Base-by-base conservation (phyloP, 2,888 invertebrate genomes). In the Argyresthia goedartella region DNA sequence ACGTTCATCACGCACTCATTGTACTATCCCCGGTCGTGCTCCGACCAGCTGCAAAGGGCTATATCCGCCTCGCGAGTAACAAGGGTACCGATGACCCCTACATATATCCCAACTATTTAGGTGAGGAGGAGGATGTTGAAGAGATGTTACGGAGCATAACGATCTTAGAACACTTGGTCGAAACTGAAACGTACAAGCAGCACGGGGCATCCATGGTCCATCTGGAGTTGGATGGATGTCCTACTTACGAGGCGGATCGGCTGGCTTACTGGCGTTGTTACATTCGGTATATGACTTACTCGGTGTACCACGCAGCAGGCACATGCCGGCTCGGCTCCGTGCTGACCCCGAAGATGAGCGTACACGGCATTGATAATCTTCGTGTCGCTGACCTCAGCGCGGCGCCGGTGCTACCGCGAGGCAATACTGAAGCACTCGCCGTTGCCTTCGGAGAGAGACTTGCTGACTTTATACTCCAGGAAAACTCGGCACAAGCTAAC, bases 391-490 rank as follows among this genome's bases (percentile, higher is more conserved):
- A 80, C 61, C 62, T 66, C 14, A 59, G 69, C 52, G 71, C 56
- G 52, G 44, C 74, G 56, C 76, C 75, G 1, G 16, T 25, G 1
- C 55, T 65, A 39, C 69, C 71, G 35, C 65, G 71, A 10, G 75
- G 65, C 0, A 76, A 70, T 58, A 72, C 79, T 2, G 78, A 67
- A 9, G 76, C 81, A 7, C 54, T 65, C 1, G 55, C 67, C 41
- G 57, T 81, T 11, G 79, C 78, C 0, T 55, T 79, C 25, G 80
- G 76, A 0, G 80, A 80, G 55, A 63, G 69, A 39, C 55, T 69
- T 1, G 67, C 65, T 0, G 69, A 76, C 50, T 64, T 76, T n/a
- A 52, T 73, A 4, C 42, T 64, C 4, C 50, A 61, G 16, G 60
- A 65, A 6, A 41, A 36, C 9, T n/a, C n/a, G n/a, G n/a, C n/a